Conservation (phyloP, 2,797 vertebrate genomes). For the Crocidura indochinensis region DNA sequence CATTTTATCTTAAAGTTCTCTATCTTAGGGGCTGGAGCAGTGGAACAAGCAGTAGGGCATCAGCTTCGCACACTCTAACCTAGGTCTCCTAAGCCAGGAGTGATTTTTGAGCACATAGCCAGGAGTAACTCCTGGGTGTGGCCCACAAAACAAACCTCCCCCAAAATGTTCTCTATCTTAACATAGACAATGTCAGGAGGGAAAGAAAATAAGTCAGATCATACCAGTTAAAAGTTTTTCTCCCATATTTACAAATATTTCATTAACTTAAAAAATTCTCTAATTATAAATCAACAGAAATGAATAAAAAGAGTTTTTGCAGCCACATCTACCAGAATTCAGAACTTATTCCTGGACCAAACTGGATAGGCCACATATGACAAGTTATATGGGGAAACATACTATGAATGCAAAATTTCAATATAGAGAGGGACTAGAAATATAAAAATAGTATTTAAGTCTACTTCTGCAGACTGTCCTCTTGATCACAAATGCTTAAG, state of each 20-base stretch:
- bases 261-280: neutral
- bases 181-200: neutral
- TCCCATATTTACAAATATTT: constrained; percentile 34
- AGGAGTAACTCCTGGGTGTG: no score
- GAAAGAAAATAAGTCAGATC: neutral
- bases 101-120: no score
- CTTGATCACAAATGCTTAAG: constrained; percentile 12
- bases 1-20: no score
- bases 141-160: no score
- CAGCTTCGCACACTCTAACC: no score
- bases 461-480: neutral
- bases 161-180: neutral
- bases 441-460: constrained; percentile 10
- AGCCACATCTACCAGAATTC: neutral
- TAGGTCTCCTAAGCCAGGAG: no score
- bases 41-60: no score
- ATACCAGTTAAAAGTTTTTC: neutral
- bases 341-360: no score
- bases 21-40: neutral
- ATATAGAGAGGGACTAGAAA: neutral
- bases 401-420: constrained; percentile 32
- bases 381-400: neutral
- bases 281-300: neutral
- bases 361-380: neutral
- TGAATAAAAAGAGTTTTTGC: neutral